Evolutionary conservation across 1,140 invertebrate genomes (phyloP).

Genomic region (Hypothenemus hampei): DNA sequence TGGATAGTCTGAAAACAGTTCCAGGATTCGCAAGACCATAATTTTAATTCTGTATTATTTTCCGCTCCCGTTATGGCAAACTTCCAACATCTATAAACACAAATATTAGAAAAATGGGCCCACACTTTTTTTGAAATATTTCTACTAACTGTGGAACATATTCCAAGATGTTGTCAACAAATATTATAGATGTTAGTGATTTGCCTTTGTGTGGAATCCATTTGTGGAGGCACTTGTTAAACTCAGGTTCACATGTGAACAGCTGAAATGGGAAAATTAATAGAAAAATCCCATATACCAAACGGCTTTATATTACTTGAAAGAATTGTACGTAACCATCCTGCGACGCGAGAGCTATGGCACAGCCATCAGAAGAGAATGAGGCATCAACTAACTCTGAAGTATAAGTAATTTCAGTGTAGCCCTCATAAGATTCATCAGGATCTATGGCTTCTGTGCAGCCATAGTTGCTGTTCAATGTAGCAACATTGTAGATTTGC

Average conservation of each 20-base stretch:
- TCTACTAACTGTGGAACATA: conserved; percentile 73
- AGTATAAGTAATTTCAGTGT: conserved; percentile 62
- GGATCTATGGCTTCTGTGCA: conserved; percentile 46
- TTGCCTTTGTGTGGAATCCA: conserved; percentile 87
- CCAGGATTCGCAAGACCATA: conserved; percentile 94
- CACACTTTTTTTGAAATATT: no score
- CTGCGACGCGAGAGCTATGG: conserved; percentile 78
- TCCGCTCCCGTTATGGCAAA: conserved; percentile 86
- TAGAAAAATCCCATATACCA: not conserved
- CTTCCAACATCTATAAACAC: conserved; percentile 84
- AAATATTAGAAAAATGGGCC: conserved; percentile 2
- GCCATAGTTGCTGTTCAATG: conserved; percentile 51
- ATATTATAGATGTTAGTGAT: conserved; percentile 80
- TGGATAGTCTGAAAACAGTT: conserved; percentile 82
- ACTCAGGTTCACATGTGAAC: conserved; percentile 57
- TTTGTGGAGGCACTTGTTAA: conserved; percentile 76
- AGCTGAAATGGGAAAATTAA: conserved; percentile 65
- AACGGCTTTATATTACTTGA: conserved; percentile 60
- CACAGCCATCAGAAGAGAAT: conserved; percentile 90
- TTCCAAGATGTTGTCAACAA: conserved; percentile 86
- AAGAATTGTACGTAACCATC: conserved; percentile 91
- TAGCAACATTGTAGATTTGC: conserved; percentile 59
- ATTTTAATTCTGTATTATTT: conserved; percentile 84
- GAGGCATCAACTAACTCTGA: conserved; percentile 77
- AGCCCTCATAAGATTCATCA: conserved; percentile 51